Percentiles rank a stretch among this genome's conserved stretches.
These are phyloP conservation scores for Eulemur rubriventer DNA, from an alignment of 2,797 vertebrate species.

Conservation along the genomic window DNA sequence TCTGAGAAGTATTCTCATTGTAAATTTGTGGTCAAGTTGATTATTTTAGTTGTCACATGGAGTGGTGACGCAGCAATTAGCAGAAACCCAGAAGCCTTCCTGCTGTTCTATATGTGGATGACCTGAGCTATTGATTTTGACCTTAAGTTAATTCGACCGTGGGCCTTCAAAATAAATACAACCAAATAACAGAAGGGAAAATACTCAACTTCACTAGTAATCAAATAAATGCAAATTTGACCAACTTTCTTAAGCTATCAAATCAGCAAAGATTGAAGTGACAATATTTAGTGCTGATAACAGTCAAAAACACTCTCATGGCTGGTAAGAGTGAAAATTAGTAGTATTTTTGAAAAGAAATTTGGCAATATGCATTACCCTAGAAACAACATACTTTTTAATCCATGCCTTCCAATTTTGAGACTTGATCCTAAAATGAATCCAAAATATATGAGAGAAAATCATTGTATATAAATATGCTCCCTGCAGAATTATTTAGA, in stretches of 20 bases:
- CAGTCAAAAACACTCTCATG: background rate
- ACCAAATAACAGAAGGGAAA: background rate
- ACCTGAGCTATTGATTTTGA: conserved; percentile 46
- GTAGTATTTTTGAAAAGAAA: background rate
- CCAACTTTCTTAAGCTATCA: background rate
- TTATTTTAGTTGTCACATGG: background rate
- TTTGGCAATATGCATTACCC: background rate
- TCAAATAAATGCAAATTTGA: conserved; percentile 15
- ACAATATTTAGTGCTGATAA: background rate
- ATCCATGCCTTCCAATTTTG: background rate
- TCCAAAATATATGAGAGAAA: background rate
- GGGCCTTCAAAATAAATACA: background rate
- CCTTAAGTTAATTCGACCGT: background rate
- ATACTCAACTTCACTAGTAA: background rate
- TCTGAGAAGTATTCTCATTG: background rate
- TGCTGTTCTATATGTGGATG: background rate
- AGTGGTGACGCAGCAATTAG: background rate
- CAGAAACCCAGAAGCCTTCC: background rate
- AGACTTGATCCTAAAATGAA: background rate
- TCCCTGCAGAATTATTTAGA: conserved; percentile 5
- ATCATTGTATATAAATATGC: background rate
- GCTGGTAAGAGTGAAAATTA: background rate
- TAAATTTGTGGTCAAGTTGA: background rate
- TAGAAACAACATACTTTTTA: background rate
- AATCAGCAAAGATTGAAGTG: background rate